Base-by-base conservation (phyloP, 23 tunicate species). In the Corella eumyota region DNA sequence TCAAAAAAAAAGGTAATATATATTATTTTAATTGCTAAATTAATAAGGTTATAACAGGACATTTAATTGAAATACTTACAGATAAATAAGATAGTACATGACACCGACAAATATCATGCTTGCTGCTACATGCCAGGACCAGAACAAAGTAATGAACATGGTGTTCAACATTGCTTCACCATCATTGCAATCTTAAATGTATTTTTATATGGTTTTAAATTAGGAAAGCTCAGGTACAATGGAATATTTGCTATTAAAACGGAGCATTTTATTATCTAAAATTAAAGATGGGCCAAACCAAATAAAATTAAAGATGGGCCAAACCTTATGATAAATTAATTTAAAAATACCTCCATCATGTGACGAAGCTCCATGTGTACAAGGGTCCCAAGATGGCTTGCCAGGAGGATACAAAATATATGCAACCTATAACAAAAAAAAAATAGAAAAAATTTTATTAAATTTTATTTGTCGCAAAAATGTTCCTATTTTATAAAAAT, bases 121-220 rank as follows among this genome's bases (percentile, higher is more conserved):
- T 20, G 50, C 56, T 21, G 84, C 84, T 4, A 85, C 33, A 45
- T 66, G 87, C 94, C 94, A 85, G 11, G 84, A 78, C 94, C 94
- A 85, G 69, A 85, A 85, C 66, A 85, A 30, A 2, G 94, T 85
- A 34, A 85, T 76, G 62, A 85, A 85, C 78, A 74, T 83, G 60
- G 72, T 22, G 36, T 72, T 72, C 34, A 81, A 44, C 15, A n/a
- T n/a, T n/a, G 66, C 68, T 26, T 53, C 90, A 13, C 32, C 57
- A 2, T 46, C 54, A 47, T 72, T 72, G 50, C 78, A 72, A 50
- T 61, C 78, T 72, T 45, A n/a, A 48, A n/a, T n/a, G n/a, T n/a
- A n/a, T n/a, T n/a, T n/a, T n/a, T n/a, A n/a, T n/a, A n/a, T n/a
- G n/a, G n/a, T n/a, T n/a, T n/a, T n/a, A n/a, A n/a, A n/a, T n/a